phyloP scores from a whole-genome alignment of 2,113 vertebrate genomes.

The Tyto alba region DNA sequence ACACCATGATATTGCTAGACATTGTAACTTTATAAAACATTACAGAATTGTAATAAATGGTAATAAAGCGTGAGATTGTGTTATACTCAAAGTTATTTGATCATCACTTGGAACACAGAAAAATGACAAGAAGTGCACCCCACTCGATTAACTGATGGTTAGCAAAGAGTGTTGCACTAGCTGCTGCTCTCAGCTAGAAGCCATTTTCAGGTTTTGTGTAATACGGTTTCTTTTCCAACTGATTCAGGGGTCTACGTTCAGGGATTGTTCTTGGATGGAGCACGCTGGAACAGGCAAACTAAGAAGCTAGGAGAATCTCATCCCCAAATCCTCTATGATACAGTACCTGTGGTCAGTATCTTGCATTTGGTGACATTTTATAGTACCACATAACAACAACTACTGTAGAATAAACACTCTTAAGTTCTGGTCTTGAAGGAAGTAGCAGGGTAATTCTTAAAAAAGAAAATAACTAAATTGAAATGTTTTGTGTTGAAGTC shows the following conservation, averaged over 20 bases:
- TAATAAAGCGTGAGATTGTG: not conserved
- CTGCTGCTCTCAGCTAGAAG: not conserved
- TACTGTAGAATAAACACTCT: not conserved
- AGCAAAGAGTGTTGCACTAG: not conserved
- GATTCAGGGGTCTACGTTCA: constrained; percentile 81
- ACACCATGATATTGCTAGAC: not conserved
- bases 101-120: not conserved
- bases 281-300: constrained; percentile 83
- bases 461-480: not conserved
- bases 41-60: not conserved
- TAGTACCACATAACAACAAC: not conserved
- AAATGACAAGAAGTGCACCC: not conserved
- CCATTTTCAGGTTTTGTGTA: not conserved
- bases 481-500: not conserved
- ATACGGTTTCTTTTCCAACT: not conserved
- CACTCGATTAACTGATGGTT: too few relatives aligned
- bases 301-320: constrained; percentile 83
- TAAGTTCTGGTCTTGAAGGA: not conserved
- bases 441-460: not conserved
- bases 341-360: constrained; percentile 83
- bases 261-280: constrained; percentile 86
- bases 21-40: not conserved
- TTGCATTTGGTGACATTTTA: not conserved
- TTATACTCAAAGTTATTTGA: not conserved
- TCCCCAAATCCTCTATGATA: constrained; percentile 86